A percentile compares a stretch with the other conserved stretches of the same genome.
These are phyloP conservation scores for Drosophila tripunctata DNA, from an alignment of 2,888 invertebrate genomes.

Conservation along the genomic window DNA sequence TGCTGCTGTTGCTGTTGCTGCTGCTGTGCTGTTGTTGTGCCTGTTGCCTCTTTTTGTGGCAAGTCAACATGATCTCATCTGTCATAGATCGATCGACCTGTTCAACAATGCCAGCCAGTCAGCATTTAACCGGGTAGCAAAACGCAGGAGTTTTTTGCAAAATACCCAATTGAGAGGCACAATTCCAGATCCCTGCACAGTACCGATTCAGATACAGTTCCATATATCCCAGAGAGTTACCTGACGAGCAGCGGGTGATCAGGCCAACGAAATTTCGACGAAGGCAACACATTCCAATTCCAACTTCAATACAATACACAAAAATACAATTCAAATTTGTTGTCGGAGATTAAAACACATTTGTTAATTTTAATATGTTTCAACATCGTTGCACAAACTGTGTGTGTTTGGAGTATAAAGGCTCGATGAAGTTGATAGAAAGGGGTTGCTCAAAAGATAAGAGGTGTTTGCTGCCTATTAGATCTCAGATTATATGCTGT, in stretches of 20 bases:
- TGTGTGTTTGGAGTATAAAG: conserved; percentile 1
- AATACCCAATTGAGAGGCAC: conserved; percentile 12
- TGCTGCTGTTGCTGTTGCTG: conserved; percentile 29
- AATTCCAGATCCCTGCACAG: conserved; percentile 8
- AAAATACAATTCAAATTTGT: conserved; percentile 74
- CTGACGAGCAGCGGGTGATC: conserved; percentile 82
- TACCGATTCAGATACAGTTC: conserved; percentile 4
- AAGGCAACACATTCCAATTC: conserved; percentile 42
- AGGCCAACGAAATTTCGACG: conserved; percentile 62
- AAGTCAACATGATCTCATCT: conserved; percentile 83
- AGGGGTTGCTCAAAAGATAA: conserved; percentile 24
- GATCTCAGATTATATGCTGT: conserved; percentile 62
- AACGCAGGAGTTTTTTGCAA: conserved; percentile 48
- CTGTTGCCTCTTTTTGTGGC: conserved; percentile 65
- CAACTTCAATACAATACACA: conserved; percentile 30
- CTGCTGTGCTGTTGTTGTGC: conserved; percentile 44
- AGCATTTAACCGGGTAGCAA: conserved; percentile 55
- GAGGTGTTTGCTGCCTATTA: conserved; percentile 77
- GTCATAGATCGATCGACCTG: conserved; percentile 84
- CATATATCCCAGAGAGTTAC: conserved; percentile 40
- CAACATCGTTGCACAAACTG: conserved; percentile 72
- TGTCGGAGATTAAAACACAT: conserved; percentile 80
- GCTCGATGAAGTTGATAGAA: not conserved
- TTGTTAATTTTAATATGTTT: conserved; percentile 80
- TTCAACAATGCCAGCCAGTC: conserved; percentile 65